Evolutionary conservation across 2,113 vertebrate genomes (phyloP).

Genomic region (Elaphurus davidianus): DNA sequence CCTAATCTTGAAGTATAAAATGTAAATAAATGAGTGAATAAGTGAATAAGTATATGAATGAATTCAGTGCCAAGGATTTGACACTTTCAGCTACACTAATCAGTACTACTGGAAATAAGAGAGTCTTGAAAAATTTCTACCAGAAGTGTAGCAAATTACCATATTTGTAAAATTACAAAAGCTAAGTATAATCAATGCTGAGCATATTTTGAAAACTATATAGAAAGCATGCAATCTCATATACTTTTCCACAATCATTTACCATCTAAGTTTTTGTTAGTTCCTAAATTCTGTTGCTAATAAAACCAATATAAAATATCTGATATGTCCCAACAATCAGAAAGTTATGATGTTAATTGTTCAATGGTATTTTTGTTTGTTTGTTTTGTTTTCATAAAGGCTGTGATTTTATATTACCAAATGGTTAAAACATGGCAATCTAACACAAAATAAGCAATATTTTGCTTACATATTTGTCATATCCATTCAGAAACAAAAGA

Average conservation of each 20-base stretch:
- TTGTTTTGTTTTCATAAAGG: background rate
- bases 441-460: background rate
- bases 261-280: background rate
- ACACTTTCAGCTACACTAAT: background rate
- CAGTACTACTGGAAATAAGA: background rate
- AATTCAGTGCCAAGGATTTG: background rate
- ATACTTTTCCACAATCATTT: background rate
- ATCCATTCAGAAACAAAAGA: background rate
- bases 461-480: conserved; percentile 5
- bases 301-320: background rate
- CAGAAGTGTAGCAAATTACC: background rate
- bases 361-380: background rate
- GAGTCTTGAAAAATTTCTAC: background rate
- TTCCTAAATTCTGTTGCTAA: background rate
- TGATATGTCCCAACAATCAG: background rate
- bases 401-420: background rate
- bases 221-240: background rate
- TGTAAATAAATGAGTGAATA: background rate
- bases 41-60: background rate
- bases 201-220: background rate
- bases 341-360: background rate
- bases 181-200: background rate
- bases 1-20: background rate
- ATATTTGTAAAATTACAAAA: conserved; percentile 8
- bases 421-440: background rate